Percentiles rank a stretch among this genome's conserved stretches.
These are phyloP conservation scores for Ceratosolen fusciceps DNA, from an alignment of 1,140 invertebrate species.

Conservation along the genomic window DNA sequence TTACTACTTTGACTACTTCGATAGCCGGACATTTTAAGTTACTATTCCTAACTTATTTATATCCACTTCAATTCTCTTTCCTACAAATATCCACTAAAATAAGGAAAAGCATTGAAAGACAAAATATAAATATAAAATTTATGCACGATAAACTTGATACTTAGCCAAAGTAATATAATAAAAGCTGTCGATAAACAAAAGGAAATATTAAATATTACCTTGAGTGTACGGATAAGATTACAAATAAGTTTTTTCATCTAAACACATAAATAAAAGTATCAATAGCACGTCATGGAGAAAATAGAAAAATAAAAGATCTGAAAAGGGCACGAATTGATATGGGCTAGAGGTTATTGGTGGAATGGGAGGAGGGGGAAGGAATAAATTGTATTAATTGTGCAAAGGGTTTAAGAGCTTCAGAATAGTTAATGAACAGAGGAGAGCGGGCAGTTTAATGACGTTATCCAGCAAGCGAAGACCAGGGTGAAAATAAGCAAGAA, in stretches of 20 bases:
- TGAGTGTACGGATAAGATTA: neutral
- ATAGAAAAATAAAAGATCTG: neutral
- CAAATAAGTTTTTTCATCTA: neutral
- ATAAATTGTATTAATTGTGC: neutral
- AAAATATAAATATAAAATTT: slow-evolving; percentile 3
- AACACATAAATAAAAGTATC: neutral
- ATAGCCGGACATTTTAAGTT: slow-evolving; percentile 63
- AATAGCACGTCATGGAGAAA: neutral
- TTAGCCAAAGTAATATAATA: no score
- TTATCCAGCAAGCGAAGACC: neutral
- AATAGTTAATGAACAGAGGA: neutral
- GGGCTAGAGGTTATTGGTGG: neutral
- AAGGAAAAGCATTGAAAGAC: neutral
- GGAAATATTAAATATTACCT: slow-evolving; percentile 1
- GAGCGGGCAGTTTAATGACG: neutral
- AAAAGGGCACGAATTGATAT: neutral
- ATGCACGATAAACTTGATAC: neutral
- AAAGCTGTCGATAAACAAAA: neutral
- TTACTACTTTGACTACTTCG: slow-evolving; percentile 61
- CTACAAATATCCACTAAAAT: neutral
- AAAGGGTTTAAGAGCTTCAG: neutral
- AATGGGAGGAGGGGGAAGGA: no score
- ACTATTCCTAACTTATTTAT: slow-evolving; percentile 10
- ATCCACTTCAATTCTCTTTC: neutral
- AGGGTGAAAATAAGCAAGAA: neutral